Evolutionary conservation across 2,888 invertebrate genomes (phyloP).

Genomic region (Mantis religiosa): DNA sequence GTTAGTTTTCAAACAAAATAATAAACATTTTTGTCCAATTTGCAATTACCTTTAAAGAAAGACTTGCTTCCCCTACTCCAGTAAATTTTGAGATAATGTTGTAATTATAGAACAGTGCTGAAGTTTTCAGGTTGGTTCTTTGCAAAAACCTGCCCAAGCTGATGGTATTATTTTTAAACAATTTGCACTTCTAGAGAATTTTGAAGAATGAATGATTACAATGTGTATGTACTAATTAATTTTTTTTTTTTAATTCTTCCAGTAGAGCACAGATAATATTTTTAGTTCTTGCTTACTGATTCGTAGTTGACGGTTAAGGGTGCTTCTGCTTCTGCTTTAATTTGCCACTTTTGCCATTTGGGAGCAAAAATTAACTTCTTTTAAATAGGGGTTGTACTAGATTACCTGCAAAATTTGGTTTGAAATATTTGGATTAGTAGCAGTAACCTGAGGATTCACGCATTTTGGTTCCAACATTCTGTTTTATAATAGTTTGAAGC

Average conservation of each 20-base stretch:
- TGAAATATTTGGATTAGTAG: not conserved
- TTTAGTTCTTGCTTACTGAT: not conserved
- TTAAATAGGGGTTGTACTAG: not conserved
- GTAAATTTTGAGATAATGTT: too few species aligned
- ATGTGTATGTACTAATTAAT: not conserved
- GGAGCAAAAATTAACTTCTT: not conserved
- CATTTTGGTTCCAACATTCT: not conserved
- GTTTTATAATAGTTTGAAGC: not conserved
- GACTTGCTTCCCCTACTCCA: too few species aligned
- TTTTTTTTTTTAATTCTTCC: not conserved
- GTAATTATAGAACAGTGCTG: too few species aligned
- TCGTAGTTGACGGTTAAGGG: not conserved
- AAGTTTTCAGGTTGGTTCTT: too few species aligned
- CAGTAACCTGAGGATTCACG: not conserved
- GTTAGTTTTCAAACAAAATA: too few species aligned
- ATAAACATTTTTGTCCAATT: too few species aligned
- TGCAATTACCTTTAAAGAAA: too few species aligned
- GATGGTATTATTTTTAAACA: too few species aligned
- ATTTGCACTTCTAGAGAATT: too few species aligned
- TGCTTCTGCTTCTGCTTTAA: not conserved
- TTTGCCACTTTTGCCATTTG: not conserved
- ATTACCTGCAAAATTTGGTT: not conserved
- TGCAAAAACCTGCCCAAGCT: too few species aligned
- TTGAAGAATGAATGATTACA: too few species aligned
- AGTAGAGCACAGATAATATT: not conserved